These are phyloP conservation scores for Urosaurus nigricauda DNA, from an alignment of 2,797 vertebrate species.

Conservation along the genomic window DNA sequence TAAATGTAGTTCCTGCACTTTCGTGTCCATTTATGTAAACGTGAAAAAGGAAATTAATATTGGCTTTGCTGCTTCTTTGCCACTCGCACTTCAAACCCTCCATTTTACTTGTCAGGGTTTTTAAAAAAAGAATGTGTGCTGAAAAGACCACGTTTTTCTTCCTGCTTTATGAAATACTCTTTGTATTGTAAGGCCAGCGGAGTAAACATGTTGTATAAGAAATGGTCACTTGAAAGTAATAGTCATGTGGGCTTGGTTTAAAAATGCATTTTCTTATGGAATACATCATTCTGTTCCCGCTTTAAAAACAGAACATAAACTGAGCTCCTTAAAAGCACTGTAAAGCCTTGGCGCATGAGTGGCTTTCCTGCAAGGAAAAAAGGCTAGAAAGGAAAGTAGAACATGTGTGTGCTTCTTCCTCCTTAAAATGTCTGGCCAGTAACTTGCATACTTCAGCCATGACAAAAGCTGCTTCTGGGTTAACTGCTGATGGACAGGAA, in stretches of 20 bases:
- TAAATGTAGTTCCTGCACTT: neutral
- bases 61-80: neutral
- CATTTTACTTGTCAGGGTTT: neutral
- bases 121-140: neutral
- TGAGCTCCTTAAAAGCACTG: slow-evolving; percentile 21
- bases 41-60: neutral
- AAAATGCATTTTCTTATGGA: slow-evolving; percentile 70
- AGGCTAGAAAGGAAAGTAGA: neutral
- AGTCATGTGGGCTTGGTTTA: slow-evolving; percentile 52
- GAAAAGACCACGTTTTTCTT: neutral
- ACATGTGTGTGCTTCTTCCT: too few species aligned
- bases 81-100: neutral
- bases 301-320: neutral
- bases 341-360: neutral
- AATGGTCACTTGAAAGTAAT: slow-evolving; percentile 61
- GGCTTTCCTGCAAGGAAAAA: neutral
- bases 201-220: slow-evolving; percentile 70
- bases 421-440: neutral
- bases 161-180: slow-evolving; percentile 51
- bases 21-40: neutral
- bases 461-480: neutral
- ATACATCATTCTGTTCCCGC: neutral
- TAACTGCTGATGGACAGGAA: neutral
- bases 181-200: slow-evolving; percentile 63
- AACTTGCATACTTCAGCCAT: neutral